phyloP scores from a whole-genome alignment of 1,140 invertebrate species.

The Trichonephila clavipes region DNA sequence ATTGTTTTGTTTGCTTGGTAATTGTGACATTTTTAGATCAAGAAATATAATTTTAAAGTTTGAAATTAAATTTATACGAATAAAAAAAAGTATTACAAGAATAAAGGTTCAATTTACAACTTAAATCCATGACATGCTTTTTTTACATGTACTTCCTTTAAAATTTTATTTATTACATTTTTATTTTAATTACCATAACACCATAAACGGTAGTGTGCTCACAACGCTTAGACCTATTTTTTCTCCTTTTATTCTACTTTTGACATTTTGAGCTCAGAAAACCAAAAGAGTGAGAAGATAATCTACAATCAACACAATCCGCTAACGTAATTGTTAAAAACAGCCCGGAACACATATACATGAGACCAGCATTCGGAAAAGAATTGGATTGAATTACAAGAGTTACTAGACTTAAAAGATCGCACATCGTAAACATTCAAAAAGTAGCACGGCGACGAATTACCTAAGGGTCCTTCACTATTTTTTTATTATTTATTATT shows the following conservation, averaged over 20 bases:
- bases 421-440: neutral
- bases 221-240: neutral
- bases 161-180: no score
- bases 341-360: neutral
- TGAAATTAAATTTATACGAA: no score
- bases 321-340: neutral
- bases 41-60: no score
- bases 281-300: neutral
- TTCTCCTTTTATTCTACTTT: neutral
- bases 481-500: conserved; percentile 13
- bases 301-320: neutral
- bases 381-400: neutral
- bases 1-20: no score
- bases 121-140: no score
- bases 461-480: neutral
- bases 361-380: neutral
- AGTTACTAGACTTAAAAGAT: neutral
- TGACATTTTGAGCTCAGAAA: neutral
- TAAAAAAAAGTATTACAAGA: no score
- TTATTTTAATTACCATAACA: no score
- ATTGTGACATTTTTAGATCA: no score
- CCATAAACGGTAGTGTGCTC: no score
- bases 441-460: conserved; percentile 13
- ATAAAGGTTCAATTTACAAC: no score
- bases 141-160: no score